Conservation (phyloP, 1,140 invertebrate genomes). For the Solenopsis fugax region DNA sequence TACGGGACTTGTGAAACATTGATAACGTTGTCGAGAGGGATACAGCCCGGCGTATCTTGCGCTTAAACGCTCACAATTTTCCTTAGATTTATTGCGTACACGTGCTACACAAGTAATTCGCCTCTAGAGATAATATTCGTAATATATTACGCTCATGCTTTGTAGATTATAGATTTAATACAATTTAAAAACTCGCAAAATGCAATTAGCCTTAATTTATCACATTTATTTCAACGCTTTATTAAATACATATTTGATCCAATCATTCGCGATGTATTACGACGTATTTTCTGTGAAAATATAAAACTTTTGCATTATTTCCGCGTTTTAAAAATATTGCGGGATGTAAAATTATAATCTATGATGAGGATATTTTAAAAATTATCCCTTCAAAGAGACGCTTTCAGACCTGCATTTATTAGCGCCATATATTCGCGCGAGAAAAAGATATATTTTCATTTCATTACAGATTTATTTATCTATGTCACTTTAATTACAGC, state of each 20-base stretch:
- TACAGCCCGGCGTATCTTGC: slow-evolving; percentile 44
- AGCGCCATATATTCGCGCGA: neutral
- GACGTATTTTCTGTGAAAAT: slow-evolving; percentile 29
- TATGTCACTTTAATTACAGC: neutral
- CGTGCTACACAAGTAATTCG: slow-evolving; percentile 40
- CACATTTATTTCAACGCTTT: slow-evolving; percentile 31
- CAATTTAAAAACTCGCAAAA: slow-evolving; percentile 35
- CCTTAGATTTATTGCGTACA: slow-evolving; percentile 38
- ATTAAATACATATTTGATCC: slow-evolving; percentile 49
- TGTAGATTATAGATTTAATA: slow-evolving; percentile 44
- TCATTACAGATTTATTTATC: slow-evolving; percentile 8
- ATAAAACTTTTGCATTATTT: slow-evolving; percentile 31
- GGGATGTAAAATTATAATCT: slow-evolving; percentile 24
- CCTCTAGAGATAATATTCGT: slow-evolving; percentile 27
- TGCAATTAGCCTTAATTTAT: slow-evolving; percentile 47
- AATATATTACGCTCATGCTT: slow-evolving; percentile 32
- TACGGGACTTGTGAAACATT: slow-evolving; percentile 29
- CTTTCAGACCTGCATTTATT: slow-evolving; percentile 4
- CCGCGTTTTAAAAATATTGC: slow-evolving; percentile 13
- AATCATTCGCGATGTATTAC: slow-evolving; percentile 20
- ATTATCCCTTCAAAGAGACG: neutral
- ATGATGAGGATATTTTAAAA: neutral
- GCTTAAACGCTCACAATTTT: slow-evolving; percentile 45
- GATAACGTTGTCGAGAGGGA: slow-evolving; percentile 51
- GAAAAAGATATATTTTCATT: slow-evolving; percentile 5